phyloP scores from a whole-genome alignment of 2,888 invertebrate species.

The Tipula lateralis region DNA sequence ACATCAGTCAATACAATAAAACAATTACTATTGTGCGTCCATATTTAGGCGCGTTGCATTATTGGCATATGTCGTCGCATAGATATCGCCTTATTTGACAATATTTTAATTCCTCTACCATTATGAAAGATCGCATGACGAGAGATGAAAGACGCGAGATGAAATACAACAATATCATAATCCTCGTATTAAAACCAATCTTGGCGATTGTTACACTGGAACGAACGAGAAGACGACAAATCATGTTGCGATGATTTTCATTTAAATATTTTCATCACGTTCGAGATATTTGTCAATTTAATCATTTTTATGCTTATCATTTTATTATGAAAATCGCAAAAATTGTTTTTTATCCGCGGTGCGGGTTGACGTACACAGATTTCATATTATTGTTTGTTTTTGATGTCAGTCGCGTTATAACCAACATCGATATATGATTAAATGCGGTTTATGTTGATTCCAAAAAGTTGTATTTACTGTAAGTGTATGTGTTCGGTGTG shows the following conservation, averaged over 20 bases:
- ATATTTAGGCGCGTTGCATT: background rate
- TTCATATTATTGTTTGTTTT: background rate
- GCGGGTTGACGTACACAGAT: background rate
- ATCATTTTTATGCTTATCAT: background rate
- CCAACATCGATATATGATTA: background rate
- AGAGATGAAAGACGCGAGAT: background rate
- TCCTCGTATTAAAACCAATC: background rate
- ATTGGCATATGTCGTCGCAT: background rate
- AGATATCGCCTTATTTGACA: background rate
- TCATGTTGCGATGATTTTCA: background rate
- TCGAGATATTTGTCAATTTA: background rate
- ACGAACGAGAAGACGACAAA: background rate
- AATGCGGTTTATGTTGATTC: background rate
- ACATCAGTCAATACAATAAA: background rate
- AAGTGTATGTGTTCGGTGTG: too few relatives aligned
- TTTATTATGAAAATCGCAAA: background rate
- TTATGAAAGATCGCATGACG: background rate
- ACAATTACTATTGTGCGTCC: background rate
- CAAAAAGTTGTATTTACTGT: too few relatives aligned
- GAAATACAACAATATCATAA: background rate
- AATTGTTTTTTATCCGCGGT: background rate
- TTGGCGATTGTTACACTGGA: background rate
- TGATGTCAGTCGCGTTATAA: background rate
- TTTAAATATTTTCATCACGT: slow-evolving; percentile 3
- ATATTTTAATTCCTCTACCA: background rate